Percentiles rank a stretch among this genome's conserved stretches.
Conservation (phyloP, 1,140 invertebrate genomes). For the Delia radicum region DNA sequence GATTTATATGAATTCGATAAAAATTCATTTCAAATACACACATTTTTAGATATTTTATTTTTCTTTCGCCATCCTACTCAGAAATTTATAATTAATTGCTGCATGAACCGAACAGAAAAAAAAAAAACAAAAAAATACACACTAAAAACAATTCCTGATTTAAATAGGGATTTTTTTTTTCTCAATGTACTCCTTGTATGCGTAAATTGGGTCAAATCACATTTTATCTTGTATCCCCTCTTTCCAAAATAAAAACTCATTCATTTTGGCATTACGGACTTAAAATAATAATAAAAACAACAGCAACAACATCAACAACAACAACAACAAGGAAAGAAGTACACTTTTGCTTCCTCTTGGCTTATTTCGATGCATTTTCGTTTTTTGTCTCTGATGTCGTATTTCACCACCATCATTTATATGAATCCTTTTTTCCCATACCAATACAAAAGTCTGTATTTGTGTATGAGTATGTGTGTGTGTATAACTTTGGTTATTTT, state of each 20-base stretch:
- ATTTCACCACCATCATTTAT: background rate
- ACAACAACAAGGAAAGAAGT: background rate
- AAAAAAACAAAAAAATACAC: too few species aligned
- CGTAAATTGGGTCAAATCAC: constrained; percentile 1
- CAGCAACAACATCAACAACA: background rate
- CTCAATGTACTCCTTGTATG: background rate
- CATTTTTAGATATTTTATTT: too few species aligned
- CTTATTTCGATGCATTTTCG: background rate
- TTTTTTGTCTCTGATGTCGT: background rate
- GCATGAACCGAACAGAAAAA: too few species aligned
- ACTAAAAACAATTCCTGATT: too few species aligned
- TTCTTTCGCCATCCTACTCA: too few species aligned
- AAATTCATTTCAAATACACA: too few species aligned
- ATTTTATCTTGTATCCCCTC: background rate
- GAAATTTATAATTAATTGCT: too few species aligned
- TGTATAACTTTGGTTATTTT: background rate
- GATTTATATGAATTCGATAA: too few species aligned
- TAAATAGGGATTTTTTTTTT: too few species aligned
- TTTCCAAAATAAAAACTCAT: background rate
- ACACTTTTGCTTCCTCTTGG: background rate
- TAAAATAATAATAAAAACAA: background rate
- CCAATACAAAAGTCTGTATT: background rate
- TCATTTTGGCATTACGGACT: constrained; percentile 1
- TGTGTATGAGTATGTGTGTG: background rate
- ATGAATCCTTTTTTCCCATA: background rate